Evolutionary conservation across 2,797 vertebrate genomes (phyloP).

Genomic region (Tangara arthus): DNA sequence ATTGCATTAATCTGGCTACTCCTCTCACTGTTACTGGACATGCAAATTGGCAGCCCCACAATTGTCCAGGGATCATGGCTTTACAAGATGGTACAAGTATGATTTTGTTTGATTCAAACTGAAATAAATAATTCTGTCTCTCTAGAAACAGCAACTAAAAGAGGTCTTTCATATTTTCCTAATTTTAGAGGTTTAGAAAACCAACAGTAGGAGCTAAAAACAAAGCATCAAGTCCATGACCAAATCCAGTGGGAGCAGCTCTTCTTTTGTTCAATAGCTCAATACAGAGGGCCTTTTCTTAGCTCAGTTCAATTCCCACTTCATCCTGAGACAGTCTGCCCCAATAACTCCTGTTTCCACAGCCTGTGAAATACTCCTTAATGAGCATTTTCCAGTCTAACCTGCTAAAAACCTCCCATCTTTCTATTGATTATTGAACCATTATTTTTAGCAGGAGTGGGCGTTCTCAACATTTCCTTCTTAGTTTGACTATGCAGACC

Average conservation of each 20-base stretch:
- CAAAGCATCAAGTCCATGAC: background rate
- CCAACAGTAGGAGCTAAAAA: background rate
- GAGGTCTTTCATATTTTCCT: background rate
- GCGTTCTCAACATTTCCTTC: background rate
- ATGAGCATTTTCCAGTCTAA: background rate
- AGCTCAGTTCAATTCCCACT: background rate
- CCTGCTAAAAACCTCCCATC: fast-evolving
- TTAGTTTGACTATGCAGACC: background rate
- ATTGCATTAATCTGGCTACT: background rate
- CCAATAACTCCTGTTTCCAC: background rate
- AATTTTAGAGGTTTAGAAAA: background rate
- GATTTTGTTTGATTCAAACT: background rate
- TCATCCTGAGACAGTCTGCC: background rate
- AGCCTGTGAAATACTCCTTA: background rate
- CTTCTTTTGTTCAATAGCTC: background rate
- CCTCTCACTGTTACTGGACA: background rate
- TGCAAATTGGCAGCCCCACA: background rate
- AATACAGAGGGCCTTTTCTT: background rate
- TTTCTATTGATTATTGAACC: background rate
- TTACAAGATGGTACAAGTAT: background rate
- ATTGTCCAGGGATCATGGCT: background rate
- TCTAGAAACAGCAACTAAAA: background rate
- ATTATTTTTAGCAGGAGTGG: background rate
- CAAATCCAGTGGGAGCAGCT: background rate
- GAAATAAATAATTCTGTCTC: background rate